A percentile compares a stretch with the other conserved stretches of the same genome.
phyloP scores from a whole-genome alignment of 92 coral and sea anemone species.

The Phenganax stokvisi region DNA sequence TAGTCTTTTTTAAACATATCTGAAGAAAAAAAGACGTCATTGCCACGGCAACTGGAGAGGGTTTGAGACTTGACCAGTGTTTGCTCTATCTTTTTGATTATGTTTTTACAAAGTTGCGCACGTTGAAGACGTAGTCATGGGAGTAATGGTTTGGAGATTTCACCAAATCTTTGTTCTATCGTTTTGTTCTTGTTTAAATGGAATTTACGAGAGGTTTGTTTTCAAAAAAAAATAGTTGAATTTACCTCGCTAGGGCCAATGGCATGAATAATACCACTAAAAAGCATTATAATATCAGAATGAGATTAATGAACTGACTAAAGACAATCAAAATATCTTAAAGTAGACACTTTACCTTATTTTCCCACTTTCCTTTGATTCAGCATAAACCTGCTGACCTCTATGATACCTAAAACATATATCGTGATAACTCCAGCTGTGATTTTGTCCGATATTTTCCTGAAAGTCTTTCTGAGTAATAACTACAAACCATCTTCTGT shows the following conservation, averaged over 20 bases:
- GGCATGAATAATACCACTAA: constrained; percentile 81
- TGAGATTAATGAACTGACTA: background rate
- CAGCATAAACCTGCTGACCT: constrained; percentile 75
- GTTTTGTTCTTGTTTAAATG: no score
- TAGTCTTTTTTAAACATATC: constrained; percentile 84
- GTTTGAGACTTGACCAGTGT: background rate
- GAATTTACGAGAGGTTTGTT: no score
- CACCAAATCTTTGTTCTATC: no score
- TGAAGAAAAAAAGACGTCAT: constrained; percentile 21
- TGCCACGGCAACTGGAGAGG: background rate
- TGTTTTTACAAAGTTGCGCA: no score
- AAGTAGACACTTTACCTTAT: constrained; percentile 57
- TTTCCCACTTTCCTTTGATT: constrained; percentile 84
- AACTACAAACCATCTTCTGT: constrained; percentile 77
- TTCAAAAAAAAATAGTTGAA: no score
- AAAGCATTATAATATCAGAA: background rate
- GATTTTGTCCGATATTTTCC: background rate
- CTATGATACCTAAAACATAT: constrained; percentile 62
- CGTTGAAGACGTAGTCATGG: no score
- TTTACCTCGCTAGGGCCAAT: constrained; percentile 86
- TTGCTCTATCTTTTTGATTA: background rate
- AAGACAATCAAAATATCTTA: background rate
- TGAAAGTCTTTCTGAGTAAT: background rate
- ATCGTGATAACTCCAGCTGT: no score
- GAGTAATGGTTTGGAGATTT: no score